Conservation (phyloP, 2,797 vertebrate genomes). For the Chloroceryle inda region DNA sequence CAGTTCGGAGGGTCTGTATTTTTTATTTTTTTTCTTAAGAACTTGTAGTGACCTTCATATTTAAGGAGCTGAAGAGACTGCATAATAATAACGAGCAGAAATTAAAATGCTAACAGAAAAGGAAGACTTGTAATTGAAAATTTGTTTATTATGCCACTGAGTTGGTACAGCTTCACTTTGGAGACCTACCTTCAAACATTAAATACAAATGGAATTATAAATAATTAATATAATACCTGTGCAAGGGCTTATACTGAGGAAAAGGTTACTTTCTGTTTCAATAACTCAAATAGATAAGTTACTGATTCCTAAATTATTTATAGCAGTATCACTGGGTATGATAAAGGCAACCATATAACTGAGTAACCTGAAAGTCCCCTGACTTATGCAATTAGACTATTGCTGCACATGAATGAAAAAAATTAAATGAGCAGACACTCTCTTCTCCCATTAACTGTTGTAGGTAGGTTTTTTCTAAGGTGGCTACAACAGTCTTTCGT, state of each 20-base stretch:
- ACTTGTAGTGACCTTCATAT: not conserved
- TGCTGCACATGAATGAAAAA: not conserved
- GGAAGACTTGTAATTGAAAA: not conserved
- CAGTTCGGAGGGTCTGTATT: not conserved
- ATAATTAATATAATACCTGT: not conserved
- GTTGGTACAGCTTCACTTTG: not conserved
- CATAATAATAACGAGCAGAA: not conserved
- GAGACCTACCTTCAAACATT: not conserved
- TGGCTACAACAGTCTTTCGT: not conserved
- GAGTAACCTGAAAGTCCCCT: not conserved
- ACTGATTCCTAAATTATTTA: not conserved
- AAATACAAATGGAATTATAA: not conserved
- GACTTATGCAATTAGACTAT: not conserved
- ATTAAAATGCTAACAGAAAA: not conserved
- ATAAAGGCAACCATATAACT: not conserved
- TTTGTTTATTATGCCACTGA: not conserved
- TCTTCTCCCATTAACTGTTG: not conserved
- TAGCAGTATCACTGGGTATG: rapidly evolving
- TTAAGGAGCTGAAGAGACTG: not conserved
- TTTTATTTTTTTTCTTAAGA: not conserved
- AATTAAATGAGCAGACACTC: not conserved
- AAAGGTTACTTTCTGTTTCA: not conserved
- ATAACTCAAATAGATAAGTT: not conserved
- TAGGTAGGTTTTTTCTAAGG: not conserved
- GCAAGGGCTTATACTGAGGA: not conserved